Percentiles rank a stretch among this genome's conserved stretches.
Evolutionary conservation across 2,797 vertebrate species (phyloP).

Genomic region (Etheostoma perlongum): DNA sequence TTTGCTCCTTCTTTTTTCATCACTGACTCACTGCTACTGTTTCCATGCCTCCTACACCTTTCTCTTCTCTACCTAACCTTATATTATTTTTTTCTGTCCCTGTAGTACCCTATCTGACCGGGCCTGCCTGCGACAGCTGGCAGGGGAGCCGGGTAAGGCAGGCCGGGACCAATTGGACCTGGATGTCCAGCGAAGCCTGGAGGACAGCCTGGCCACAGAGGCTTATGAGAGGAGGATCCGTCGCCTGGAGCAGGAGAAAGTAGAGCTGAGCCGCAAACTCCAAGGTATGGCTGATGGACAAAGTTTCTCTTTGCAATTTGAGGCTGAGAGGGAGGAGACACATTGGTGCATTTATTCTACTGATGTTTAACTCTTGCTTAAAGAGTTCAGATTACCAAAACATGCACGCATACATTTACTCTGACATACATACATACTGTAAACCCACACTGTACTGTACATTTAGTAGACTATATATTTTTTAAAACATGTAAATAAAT

Average conservation of each 20-base stretch:
- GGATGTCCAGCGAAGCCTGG: slow-evolving; percentile 90
- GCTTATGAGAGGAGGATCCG: slow-evolving; percentile 97
- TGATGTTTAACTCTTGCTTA: too few relatives aligned
- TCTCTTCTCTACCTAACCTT: neutral
- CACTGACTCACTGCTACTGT: neutral
- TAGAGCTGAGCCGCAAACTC: slow-evolving; percentile 96
- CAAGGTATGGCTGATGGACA: slow-evolving; percentile 86
- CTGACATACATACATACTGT: too few relatives aligned
- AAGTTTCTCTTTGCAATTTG: neutral
- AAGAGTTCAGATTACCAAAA: too few relatives aligned
- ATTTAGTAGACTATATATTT: neutral
- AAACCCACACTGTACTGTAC: neutral
- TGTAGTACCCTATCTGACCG: slow-evolving; percentile 93
- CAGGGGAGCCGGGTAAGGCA: slow-evolving; percentile 72
- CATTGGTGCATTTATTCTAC: neutral
- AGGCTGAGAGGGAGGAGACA: neutral
- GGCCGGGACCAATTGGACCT: slow-evolving; percentile 85
- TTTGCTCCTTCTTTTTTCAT: neutral
- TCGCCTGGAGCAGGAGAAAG: slow-evolving; percentile 95
- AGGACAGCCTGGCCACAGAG: slow-evolving; percentile 96
- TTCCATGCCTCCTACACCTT: neutral
- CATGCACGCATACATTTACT: too few relatives aligned
- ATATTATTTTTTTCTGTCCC: too few relatives aligned
- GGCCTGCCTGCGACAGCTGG: slow-evolving; percentile 86
- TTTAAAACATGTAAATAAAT: neutral